Evolutionary conservation across 2,113 vertebrate species (phyloP).

Genomic region (Columba livia): DNA sequence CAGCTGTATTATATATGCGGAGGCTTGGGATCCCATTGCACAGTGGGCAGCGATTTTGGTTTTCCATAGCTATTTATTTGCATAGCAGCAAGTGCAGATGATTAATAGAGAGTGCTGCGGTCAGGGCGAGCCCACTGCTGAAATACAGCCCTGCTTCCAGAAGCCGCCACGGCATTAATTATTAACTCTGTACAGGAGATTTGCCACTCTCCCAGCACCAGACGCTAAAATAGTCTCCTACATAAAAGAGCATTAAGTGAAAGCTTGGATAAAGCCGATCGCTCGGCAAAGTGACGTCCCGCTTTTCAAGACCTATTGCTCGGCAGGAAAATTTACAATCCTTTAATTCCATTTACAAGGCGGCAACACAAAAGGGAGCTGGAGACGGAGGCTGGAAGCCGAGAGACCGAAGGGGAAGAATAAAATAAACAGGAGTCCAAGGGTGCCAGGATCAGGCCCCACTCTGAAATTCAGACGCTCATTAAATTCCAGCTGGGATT

Average conservation of each 20-base stretch:
- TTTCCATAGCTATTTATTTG: not conserved
- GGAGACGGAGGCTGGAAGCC: not conserved
- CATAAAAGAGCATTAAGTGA: not conserved
- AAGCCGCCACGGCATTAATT: constrained; percentile 35
- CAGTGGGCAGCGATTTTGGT: not conserved
- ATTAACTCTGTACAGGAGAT: constrained; percentile 17
- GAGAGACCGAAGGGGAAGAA: constrained; percentile 1
- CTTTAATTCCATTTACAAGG: constrained; percentile 63
- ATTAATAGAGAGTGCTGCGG: not conserved
- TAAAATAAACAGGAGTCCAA: constrained; percentile 28
- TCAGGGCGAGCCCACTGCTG: not conserved
- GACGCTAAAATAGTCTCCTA: not conserved
- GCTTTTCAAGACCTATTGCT: not conserved
- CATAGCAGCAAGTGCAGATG: not conserved
- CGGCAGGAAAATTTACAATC: constrained; percentile 47
- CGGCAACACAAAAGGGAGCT: constrained; percentile 40
- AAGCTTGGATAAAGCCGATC: not conserved
- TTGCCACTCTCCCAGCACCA: constrained; percentile 16
- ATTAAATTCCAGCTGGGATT: constrained; percentile 54
- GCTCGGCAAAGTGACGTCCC: not conserved
- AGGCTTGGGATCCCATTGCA: not conserved
- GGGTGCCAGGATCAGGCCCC: not conserved
- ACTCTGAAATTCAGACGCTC: not conserved
- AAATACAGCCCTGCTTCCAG: constrained; percentile 14
- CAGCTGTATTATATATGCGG: not conserved